A percentile compares a stretch with the other conserved stretches of the same genome.
phyloP scores from a whole-genome alignment of 2,888 invertebrate genomes.

The Graphium colonna region DNA sequence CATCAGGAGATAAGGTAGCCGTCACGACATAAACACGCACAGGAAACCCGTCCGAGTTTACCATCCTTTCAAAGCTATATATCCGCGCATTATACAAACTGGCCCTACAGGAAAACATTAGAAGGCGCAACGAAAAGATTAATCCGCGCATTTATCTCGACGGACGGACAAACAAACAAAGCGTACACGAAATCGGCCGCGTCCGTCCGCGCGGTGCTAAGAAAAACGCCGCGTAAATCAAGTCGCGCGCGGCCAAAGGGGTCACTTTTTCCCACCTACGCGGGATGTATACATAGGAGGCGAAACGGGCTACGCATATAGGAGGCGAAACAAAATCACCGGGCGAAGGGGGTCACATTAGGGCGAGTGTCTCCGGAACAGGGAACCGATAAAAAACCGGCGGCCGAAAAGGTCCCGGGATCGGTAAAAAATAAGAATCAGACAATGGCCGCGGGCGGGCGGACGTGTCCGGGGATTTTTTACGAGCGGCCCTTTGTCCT shows the following conservation, averaged over 20 bases:
- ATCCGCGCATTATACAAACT: too few relatives aligned
- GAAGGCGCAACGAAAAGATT: conserved; percentile 1
- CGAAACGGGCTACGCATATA: conserved; percentile 73
- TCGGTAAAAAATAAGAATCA: conserved; percentile 79
- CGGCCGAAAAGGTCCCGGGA: conserved; percentile 75
- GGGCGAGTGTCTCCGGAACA: conserved; percentile 72
- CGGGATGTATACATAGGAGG: too few relatives aligned
- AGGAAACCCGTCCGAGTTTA: too few relatives aligned
- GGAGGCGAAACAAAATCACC: conserved; percentile 54
- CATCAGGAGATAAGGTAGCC: too few relatives aligned
- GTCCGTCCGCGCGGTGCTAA: too few relatives aligned
- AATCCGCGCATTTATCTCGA: background rate
- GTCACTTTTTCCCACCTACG: conserved; percentile 50
- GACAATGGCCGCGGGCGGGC: conserved; percentile 68
- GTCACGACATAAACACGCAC: too few relatives aligned
- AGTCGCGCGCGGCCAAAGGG: conserved; percentile 35
- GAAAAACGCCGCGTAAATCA: background rate
- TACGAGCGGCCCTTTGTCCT: conserved; percentile 77
- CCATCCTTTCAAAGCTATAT: background rate
- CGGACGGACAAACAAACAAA: background rate
- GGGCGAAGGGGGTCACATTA: conserved; percentile 58
- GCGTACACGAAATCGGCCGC: background rate
- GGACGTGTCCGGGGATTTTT: conserved; percentile 72
- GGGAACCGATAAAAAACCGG: conserved; percentile 75
- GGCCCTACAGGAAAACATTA: conserved; percentile 12